Evolutionary conservation across 2,113 vertebrate genomes (phyloP).

Genomic region (Guaruba guarouba): DNA sequence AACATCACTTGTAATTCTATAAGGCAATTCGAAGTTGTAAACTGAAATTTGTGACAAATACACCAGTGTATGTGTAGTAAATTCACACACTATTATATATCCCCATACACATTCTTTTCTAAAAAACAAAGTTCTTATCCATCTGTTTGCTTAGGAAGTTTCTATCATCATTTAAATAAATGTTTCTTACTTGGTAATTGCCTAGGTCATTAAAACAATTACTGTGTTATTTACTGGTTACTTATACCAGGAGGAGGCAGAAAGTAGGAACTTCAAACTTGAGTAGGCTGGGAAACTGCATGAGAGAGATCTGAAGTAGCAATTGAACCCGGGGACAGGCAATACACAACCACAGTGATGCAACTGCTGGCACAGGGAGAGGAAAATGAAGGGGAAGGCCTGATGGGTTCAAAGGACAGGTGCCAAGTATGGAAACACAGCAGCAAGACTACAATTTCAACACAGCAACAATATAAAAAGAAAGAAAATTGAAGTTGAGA

Average conservation of each 20-base stretch:
- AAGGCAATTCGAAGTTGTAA: neutral
- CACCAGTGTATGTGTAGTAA: neutral
- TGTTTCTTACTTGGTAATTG: neutral
- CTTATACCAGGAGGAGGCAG: neutral
- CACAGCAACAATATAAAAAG: neutral
- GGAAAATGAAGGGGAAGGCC: neutral
- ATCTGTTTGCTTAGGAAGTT: neutral
- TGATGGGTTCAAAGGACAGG: neutral
- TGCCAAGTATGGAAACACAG: neutral
- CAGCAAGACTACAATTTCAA: neutral
- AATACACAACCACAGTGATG: neutral
- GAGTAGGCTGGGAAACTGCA: neutral
- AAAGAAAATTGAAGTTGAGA: neutral
- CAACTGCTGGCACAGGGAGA: neutral
- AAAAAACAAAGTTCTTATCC: neutral
- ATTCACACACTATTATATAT: neutral
- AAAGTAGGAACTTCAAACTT: neutral
- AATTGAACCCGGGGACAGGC: neutral
- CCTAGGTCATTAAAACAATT: slow-evolving; percentile 10
- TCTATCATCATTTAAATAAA: neutral
- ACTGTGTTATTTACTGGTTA: neutral
- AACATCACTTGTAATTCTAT: neutral
- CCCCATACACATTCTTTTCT: neutral
- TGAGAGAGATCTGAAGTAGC: neutral
- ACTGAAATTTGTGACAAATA: neutral